These are phyloP conservation scores for Tryphoninae sp. DNA, from an alignment of 2,888 invertebrate species.

Conservation along the genomic window DNA sequence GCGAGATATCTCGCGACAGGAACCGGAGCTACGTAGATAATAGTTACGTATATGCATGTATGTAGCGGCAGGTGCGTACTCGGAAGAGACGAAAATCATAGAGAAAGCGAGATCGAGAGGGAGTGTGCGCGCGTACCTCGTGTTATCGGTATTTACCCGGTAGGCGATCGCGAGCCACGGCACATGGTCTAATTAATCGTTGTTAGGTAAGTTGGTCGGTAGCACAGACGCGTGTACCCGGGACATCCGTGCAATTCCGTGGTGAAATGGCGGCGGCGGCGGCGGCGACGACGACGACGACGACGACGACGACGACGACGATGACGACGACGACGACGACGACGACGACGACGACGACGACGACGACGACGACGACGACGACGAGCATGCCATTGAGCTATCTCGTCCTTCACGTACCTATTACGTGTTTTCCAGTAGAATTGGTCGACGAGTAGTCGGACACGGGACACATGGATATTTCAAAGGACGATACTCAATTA, in stretches of 20 bases:
- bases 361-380: too few species aligned
- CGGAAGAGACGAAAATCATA: not conserved
- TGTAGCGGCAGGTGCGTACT: not conserved
- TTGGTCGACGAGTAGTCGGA: slow-evolving; percentile 23
- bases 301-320: slow-evolving; percentile 33
- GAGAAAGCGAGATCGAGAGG: not conserved
- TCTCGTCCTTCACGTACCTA: too few species aligned
- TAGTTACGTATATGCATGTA: too few species aligned
- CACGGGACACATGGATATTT: slow-evolving; percentile 1
- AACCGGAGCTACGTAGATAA: not conserved
- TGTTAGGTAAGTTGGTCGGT: slow-evolving; percentile 55
- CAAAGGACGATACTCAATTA: not conserved
- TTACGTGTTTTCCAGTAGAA: slow-evolving; percentile 21
- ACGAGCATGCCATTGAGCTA: too few species aligned
- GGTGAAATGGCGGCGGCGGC: slow-evolving; percentile 11
- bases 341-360: too few species aligned
- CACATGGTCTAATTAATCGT: slow-evolving; percentile 58
- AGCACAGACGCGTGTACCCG: slow-evolving; percentile 42
- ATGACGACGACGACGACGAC: not conserved
- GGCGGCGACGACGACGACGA: slow-evolving; percentile 22
- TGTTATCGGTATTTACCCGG: slow-evolving; percentile 53
- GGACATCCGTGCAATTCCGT: slow-evolving; percentile 33
- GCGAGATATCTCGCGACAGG: not conserved
- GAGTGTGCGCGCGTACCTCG: slow-evolving; percentile 4
- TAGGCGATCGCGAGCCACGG: slow-evolving; percentile 36